phyloP scores from a whole-genome alignment of 2,797 vertebrate genomes.

The Muscicapa comitata region DNA sequence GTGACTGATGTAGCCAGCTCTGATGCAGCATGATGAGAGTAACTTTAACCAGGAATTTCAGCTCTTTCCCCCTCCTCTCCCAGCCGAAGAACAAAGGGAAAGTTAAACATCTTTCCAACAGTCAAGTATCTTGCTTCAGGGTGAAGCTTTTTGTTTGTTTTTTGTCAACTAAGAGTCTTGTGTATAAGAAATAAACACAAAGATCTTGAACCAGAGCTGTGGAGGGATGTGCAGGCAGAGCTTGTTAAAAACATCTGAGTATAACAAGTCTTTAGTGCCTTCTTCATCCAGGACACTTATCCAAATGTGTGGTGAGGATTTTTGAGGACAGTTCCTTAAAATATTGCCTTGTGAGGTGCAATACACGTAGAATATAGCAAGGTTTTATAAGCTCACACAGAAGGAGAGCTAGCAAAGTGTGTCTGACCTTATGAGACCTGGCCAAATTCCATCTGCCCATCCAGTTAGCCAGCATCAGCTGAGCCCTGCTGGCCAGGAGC shows the following conservation, averaged over 20 bases:
- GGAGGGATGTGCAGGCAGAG: neutral
- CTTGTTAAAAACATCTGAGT: neutral
- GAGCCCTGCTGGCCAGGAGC: neutral
- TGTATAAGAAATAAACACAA: neutral
- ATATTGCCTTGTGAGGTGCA: neutral
- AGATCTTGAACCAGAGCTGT: neutral
- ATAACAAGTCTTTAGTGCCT: neutral
- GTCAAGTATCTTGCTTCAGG: neutral
- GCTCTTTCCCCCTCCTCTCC: neutral
- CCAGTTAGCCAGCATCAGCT: neutral
- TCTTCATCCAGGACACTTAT: neutral
- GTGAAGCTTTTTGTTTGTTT: conserved; percentile 5
- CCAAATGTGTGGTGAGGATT: neutral
- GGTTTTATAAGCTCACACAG: neutral
- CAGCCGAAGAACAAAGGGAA: conserved; percentile 17
- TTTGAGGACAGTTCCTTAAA: neutral
- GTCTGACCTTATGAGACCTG: neutral
- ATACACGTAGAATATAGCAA: rapidly evolving
- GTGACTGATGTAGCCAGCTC: conserved; percentile 57
- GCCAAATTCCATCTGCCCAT: neutral
- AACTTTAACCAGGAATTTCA: conserved; percentile 29
- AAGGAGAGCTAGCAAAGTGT: neutral
- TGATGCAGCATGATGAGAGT: conserved; percentile 41
- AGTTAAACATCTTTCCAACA: neutral
- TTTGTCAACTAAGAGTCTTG: neutral